Percentiles rank a stretch among this genome's conserved stretches.
Evolutionary conservation across 2,797 vertebrate genomes (phyloP).

Genomic region (Ctenopoma kingsleyae): DNA sequence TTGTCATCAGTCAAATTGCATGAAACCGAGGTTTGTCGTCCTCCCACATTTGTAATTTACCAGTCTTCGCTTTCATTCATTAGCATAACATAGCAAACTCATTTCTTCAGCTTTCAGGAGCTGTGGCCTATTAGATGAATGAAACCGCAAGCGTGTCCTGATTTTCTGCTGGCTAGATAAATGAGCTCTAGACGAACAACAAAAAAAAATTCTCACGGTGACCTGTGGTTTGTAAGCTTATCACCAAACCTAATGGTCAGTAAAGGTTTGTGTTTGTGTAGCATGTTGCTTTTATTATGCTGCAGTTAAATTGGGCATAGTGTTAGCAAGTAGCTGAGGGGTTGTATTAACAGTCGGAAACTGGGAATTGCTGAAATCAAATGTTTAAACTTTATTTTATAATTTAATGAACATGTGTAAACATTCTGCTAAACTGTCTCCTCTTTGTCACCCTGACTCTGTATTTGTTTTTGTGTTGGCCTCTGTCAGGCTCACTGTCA

Average conservation of each 20-base stretch:
- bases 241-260: slow-evolving; percentile 28
- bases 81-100: slow-evolving; percentile 69
- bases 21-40: slow-evolving; percentile 69
- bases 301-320: not conserved
- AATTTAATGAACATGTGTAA: not conserved
- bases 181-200: slow-evolving; percentile 56
- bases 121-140: slow-evolving; percentile 68
- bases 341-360: not conserved
- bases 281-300: not conserved
- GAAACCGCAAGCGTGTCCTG: slow-evolving; percentile 33
- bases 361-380: not conserved
- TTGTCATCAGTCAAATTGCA: slow-evolving; percentile 68
- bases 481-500: slow-evolving; percentile 54
- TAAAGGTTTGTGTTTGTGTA: not conserved
- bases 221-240: slow-evolving; percentile 23
- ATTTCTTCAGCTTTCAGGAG: slow-evolving; percentile 72
- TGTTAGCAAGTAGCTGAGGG: not conserved
- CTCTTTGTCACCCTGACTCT: slow-evolving; percentile 44
- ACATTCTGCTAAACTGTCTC: slow-evolving; percentile 26
- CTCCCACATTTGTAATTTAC: slow-evolving; percentile 72
- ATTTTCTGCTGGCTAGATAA: slow-evolving; percentile 57
- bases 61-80: slow-evolving; percentile 61
- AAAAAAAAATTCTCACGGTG: slow-evolving; percentile 50
- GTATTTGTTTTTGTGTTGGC: slow-evolving; percentile 54
- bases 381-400: not conserved